A percentile compares a stretch with the other conserved stretches of the same genome.
phyloP scores from a whole-genome alignment of 2,797 vertebrate species.

The Hydrocynus forskahlii region DNA sequence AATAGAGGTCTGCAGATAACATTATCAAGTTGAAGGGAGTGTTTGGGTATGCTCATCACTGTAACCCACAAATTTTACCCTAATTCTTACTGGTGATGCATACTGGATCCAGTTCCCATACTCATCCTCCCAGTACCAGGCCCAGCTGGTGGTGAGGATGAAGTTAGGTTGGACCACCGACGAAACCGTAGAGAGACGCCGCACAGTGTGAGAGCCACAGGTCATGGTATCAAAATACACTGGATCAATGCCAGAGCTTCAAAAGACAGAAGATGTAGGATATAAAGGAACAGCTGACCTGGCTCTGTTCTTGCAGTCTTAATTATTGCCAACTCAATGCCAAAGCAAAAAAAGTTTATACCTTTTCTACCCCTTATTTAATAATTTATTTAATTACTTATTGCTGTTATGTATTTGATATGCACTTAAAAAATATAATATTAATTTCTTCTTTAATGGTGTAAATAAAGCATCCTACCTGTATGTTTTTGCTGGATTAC shows the following conservation, averaged over 20 bases:
- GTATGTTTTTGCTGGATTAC: slow-evolving; percentile 68
- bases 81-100: slow-evolving; percentile 65
- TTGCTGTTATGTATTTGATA: too few species aligned
- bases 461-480: slow-evolving; percentile 64
- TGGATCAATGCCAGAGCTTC: slow-evolving; percentile 44
- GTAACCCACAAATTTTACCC: not conserved
- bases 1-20: not conserved
- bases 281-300: too few species aligned
- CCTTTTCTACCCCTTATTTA: too few species aligned
- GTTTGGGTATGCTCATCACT: not conserved
- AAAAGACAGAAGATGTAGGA: slow-evolving; percentile 7
- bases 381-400: too few species aligned
- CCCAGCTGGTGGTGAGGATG: slow-evolving; percentile 76
- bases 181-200: slow-evolving; percentile 73
- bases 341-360: too few species aligned
- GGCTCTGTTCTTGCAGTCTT: too few species aligned
- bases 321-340: too few species aligned
- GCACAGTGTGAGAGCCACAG: slow-evolving; percentile 34
- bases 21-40: not conserved
- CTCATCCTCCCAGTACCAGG: slow-evolving; percentile 81
- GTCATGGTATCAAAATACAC: slow-evolving; percentile 78
- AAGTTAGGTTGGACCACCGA: slow-evolving; percentile 66
- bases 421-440: too few species aligned
- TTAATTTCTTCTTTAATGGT: not conserved
- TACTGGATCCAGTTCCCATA: slow-evolving; percentile 70